Percentiles rank a stretch among this genome's conserved stretches.
phyloP scores from a whole-genome alignment of 1,140 invertebrate genomes.

The Pseudomyrmex cubaensis region DNA sequence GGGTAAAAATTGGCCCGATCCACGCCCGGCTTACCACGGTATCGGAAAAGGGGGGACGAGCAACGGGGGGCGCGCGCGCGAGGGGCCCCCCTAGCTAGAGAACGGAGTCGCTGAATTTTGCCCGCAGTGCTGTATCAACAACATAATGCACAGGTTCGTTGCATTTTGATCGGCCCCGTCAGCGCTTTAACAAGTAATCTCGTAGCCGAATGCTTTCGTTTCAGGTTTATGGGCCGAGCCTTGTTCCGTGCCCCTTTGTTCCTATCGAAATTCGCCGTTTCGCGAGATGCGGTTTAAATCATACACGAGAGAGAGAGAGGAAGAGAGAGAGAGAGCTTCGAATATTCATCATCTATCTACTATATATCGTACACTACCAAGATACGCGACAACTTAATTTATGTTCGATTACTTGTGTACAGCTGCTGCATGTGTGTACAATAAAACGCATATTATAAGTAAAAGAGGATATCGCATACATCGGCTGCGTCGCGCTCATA shows the following conservation, averaged over 20 bases:
- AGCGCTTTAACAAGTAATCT: slow-evolving; percentile 60
- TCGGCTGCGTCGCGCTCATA: too few relatives aligned
- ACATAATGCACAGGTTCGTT: slow-evolving; percentile 62
- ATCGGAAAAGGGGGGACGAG: not conserved
- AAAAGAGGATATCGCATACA: too few relatives aligned
- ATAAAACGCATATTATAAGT: too few relatives aligned
- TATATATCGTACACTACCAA: too few relatives aligned
- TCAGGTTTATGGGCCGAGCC: not conserved
- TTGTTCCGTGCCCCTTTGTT: slow-evolving; percentile 17
- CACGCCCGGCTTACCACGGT: not conserved
- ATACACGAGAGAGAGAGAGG: too few relatives aligned
- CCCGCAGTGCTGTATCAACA: slow-evolving; percentile 57
- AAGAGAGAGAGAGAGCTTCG: too few relatives aligned
- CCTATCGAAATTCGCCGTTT: slow-evolving; percentile 17
- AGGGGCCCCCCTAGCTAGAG: slow-evolving; percentile 5
- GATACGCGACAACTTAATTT: too few relatives aligned
- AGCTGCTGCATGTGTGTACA: too few relatives aligned
- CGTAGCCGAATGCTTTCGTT: slow-evolving; percentile 29
- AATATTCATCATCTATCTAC: too few relatives aligned
- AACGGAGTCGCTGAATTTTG: slow-evolving; percentile 47
- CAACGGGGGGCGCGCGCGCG: not conserved
- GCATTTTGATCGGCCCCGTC: slow-evolving; percentile 46
- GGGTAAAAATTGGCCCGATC: slow-evolving; percentile 64
- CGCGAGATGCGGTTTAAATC: not conserved
- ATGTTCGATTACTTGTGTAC: too few relatives aligned